Evolutionary conservation across 2,888 invertebrate genomes (phyloP).

Genomic region (Arge pagana): DNA sequence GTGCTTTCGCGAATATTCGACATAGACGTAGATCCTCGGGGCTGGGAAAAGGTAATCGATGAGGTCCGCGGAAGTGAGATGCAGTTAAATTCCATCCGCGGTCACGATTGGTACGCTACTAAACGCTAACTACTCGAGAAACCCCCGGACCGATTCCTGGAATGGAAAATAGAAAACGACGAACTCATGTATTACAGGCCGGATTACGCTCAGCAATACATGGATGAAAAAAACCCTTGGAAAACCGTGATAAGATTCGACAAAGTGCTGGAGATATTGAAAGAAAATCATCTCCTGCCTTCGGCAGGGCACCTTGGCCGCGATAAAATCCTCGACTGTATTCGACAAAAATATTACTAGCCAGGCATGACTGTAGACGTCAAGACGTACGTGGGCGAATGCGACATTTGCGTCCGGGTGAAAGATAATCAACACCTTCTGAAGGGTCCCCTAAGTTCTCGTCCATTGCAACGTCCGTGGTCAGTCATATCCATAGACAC

Average conservation of each 20-base stretch:
- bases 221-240: conserved; percentile 6
- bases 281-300: conserved; percentile 14
- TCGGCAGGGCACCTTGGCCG: conserved; percentile 16
- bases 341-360: conserved; percentile 9
- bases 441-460: conserved; percentile 5
- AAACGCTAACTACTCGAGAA: conserved; percentile 1
- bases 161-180: conserved; percentile 24
- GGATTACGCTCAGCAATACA: not conserved
- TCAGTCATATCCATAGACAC: conserved; percentile 22
- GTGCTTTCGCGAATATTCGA: conserved; percentile 19
- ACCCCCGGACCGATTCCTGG: conserved; percentile 10
- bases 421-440: conserved; percentile 24
- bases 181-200: conserved; percentile 18
- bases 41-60: conserved; percentile 18
- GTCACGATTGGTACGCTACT: not conserved
- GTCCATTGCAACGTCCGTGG: conserved; percentile 24
- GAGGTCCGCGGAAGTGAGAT: not conserved
- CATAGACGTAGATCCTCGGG: conserved; percentile 17
- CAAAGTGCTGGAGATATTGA: conserved; percentile 7
- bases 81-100: not conserved
- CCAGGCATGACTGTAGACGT: conserved; percentile 20
- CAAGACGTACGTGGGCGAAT: conserved; percentile 19
- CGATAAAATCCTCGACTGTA: conserved; percentile 12
- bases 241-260: conserved; percentile 9
- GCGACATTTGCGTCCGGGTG: conserved; percentile 16